Percentiles rank a stretch among this genome's conserved stretches.
These are phyloP conservation scores for Euclidia mi DNA, from an alignment of 2,888 invertebrate species.

Conservation along the genomic window DNA sequence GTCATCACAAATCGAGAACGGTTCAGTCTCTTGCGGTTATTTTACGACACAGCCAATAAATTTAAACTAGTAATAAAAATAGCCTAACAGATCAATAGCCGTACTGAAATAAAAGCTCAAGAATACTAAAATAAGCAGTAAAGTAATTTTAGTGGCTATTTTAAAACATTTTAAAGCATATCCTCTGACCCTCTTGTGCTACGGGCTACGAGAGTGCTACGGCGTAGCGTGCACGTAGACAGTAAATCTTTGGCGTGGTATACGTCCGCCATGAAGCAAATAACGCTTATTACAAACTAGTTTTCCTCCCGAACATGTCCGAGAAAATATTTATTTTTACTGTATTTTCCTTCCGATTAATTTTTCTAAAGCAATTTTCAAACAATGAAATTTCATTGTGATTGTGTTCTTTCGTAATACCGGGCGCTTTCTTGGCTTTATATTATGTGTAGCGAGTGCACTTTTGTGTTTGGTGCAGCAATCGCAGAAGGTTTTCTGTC, in stretches of 20 bases:
- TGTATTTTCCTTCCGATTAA: too few species aligned
- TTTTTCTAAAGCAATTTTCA: too few species aligned
- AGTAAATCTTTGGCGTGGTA: constrained; percentile 46
- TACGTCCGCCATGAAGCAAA: constrained; percentile 42
- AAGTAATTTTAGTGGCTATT: constrained; percentile 4
- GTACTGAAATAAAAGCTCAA: constrained; percentile 5
- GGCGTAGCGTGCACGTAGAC: constrained; percentile 56
- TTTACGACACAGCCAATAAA: neutral
- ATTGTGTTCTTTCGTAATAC: too few species aligned
- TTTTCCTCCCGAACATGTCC: constrained; percentile 19
- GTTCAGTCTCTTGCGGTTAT: too few species aligned
- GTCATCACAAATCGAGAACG: too few species aligned
- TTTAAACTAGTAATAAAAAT: neutral
- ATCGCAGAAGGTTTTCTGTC: too few species aligned
- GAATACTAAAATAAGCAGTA: constrained; percentile 9
- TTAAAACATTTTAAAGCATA: constrained; percentile 29
- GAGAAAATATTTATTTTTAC: constrained; percentile 26
- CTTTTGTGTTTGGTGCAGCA: too few species aligned
- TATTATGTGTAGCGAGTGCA: too few species aligned
- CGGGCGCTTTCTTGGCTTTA: too few species aligned
- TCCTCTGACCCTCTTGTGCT: constrained; percentile 31
- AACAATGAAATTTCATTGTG: too few species aligned
- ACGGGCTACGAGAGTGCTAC: constrained; percentile 42
- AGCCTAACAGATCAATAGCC: neutral
- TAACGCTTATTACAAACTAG: constrained; percentile 44